Percentiles rank a stretch among this genome's conserved stretches.
Conservation (phyloP, 2,113 vertebrate genomes). For the Ursus arctos region DNA sequence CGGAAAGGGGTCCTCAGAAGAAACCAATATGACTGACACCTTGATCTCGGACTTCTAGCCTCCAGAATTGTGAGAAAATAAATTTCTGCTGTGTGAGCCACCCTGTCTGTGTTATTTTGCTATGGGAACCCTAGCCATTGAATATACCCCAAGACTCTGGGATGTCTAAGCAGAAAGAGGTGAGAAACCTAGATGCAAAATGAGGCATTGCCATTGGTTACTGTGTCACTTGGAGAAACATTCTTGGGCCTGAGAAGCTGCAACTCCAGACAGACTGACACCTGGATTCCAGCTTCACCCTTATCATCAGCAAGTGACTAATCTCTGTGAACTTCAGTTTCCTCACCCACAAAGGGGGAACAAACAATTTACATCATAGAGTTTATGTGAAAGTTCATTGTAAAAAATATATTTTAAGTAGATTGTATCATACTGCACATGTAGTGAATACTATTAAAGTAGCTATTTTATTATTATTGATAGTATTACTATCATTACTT, state of each 20-base stretch:
- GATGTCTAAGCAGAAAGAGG: not conserved
- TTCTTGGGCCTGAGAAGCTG: not conserved
- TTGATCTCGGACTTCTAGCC: not conserved
- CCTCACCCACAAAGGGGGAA: not conserved
- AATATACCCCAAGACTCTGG: not conserved
- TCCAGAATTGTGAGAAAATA: not conserved
- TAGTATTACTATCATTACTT: not conserved
- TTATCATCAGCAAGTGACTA: not conserved
- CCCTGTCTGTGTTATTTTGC: not conserved
- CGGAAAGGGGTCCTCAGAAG: not conserved
- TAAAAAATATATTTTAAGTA: not conserved
- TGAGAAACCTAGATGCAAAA: not conserved
- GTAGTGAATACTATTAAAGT: not conserved
- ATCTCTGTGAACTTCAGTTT: not conserved
- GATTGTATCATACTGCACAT: not conserved
- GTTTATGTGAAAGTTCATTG: not conserved
- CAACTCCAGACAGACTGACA: too few relatives aligned
- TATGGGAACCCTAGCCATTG: rapidly evolving
- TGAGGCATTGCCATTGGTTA: not conserved
- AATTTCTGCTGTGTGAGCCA: not conserved
- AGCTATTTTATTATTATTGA: not conserved
- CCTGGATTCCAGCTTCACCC: not conserved
- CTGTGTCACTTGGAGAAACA: not conserved
- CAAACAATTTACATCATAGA: not conserved
- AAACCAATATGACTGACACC: not conserved